phyloP scores from a whole-genome alignment of 2,113 vertebrate genomes.

The Gymnarchus niloticus region DNA sequence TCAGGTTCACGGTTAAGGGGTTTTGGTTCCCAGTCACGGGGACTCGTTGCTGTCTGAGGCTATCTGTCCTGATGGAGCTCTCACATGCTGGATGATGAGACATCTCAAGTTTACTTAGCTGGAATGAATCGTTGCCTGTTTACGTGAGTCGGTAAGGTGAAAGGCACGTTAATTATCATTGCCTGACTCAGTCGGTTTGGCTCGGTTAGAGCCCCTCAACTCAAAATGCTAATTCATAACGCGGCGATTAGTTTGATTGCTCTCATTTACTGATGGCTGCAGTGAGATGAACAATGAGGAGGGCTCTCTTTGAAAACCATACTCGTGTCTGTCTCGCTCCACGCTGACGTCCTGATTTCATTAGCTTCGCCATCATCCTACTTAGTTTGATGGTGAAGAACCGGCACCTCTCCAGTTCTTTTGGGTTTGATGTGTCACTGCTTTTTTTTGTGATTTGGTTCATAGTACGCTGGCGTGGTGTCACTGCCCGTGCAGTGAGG shows the following conservation, averaged over 20 bases:
- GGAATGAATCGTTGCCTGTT: not conserved
- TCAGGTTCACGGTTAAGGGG: not conserved
- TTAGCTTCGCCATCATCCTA: not conserved
- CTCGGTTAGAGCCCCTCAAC: constrained; percentile 2
- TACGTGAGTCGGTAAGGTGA: not conserved
- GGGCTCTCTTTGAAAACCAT: not conserved
- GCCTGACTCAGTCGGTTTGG: not conserved
- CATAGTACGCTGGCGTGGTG: not conserved
- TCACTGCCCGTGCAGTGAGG: not conserved
- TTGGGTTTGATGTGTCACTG: not conserved
- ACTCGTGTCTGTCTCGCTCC: not conserved
- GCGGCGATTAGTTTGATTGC: constrained; percentile 14
- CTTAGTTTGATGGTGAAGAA: no score
- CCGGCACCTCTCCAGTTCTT: not conserved
- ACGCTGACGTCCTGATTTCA: not conserved
- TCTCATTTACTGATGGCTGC: not conserved
- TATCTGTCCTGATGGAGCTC: not conserved
- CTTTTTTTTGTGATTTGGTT: not conserved
- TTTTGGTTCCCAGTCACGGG: not conserved
- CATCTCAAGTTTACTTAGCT: not conserved
- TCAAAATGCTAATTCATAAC: constrained; percentile 12
- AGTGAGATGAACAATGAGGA: not conserved
- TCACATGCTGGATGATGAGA: not conserved
- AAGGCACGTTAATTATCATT: constrained; percentile 7
- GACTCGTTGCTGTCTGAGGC: not conserved